Percentiles rank a stretch among this genome's conserved stretches.
Evolutionary conservation across 2,888 invertebrate species (phyloP).

Genomic region (Gnatocerus cornutus): DNA sequence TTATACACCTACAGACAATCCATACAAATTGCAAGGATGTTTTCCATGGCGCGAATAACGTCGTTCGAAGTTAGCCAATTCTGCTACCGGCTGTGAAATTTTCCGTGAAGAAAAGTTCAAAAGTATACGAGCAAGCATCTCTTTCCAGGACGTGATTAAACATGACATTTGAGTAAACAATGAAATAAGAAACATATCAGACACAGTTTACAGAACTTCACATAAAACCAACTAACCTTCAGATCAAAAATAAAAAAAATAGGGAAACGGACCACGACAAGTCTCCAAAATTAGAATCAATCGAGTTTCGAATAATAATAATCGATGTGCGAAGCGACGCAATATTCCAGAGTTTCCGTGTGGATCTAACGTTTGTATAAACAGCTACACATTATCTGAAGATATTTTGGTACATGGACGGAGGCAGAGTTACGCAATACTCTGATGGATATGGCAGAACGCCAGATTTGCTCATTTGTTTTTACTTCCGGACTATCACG

Average conservation of each 20-base stretch:
- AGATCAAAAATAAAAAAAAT: slow-evolving; percentile 12
- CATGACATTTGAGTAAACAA: slow-evolving; percentile 30
- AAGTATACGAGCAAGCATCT: background rate
- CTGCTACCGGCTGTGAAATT: background rate
- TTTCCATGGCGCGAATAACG: background rate
- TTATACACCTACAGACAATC: slow-evolving; percentile 48
- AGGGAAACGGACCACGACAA: background rate
- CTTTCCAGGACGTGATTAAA: background rate
- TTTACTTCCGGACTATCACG: slow-evolving; percentile 58
- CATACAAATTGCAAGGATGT: slow-evolving; percentile 38
- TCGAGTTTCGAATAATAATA: slow-evolving; percentile 23
- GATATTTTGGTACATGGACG: slow-evolving; percentile 63
- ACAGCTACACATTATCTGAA: slow-evolving; percentile 63
- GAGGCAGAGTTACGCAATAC: slow-evolving; percentile 59
- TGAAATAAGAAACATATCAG: slow-evolving; percentile 10
- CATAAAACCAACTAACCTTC: slow-evolving; percentile 43
- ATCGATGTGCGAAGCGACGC: slow-evolving; percentile 30
- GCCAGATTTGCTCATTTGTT: slow-evolving; percentile 59
- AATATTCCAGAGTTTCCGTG: slow-evolving; percentile 33
- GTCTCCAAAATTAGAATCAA: slow-evolving; percentile 21
- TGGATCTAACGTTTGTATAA: slow-evolving; percentile 57
- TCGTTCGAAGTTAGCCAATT: slow-evolving; percentile 5
- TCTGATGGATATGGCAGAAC: slow-evolving; percentile 56
- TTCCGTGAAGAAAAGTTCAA: too few species aligned
- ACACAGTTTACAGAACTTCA: slow-evolving; percentile 37